Evolutionary conservation across 2,113 vertebrate species (phyloP).

Genomic region (Gymnobelideus leadbeateri): DNA sequence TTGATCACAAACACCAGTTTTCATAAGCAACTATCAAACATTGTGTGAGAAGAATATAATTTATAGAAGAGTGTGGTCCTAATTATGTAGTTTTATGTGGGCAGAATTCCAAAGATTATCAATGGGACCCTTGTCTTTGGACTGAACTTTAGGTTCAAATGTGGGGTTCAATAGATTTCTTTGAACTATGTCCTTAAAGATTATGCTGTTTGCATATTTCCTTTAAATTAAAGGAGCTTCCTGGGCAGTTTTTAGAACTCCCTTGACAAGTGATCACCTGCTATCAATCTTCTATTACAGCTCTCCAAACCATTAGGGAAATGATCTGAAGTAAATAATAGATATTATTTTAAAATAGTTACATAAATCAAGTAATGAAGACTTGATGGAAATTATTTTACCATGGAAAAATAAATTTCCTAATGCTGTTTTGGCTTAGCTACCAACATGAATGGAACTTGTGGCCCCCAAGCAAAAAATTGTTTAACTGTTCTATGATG

Average conservation of each 20-base stretch:
- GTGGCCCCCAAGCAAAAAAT: background rate
- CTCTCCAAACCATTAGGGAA: background rate
- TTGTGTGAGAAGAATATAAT: background rate
- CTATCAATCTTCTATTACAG: background rate
- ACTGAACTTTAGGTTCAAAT: background rate
- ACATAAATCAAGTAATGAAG: background rate
- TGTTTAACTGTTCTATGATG: background rate
- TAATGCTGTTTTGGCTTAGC: background rate
- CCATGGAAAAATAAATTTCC: no score
- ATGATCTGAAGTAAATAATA: background rate
- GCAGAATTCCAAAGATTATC: background rate
- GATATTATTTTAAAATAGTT: background rate
- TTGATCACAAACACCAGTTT: constrained; percentile 6
- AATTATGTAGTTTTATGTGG: background rate
- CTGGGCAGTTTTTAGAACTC: background rate
- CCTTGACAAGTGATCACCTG: background rate
- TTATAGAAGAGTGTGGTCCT: background rate
- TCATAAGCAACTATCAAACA: constrained; percentile 10
- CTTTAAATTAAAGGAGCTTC: constrained; percentile 2
- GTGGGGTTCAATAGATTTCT: background rate
- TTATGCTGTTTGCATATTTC: background rate
- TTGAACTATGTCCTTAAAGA: background rate
- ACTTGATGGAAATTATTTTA: background rate
- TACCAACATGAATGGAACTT: background rate
- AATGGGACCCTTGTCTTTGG: background rate